These are phyloP conservation scores for Oreochromis tanganicae DNA, from an alignment of 2,113 vertebrate species.

Conservation along the genomic window DNA sequence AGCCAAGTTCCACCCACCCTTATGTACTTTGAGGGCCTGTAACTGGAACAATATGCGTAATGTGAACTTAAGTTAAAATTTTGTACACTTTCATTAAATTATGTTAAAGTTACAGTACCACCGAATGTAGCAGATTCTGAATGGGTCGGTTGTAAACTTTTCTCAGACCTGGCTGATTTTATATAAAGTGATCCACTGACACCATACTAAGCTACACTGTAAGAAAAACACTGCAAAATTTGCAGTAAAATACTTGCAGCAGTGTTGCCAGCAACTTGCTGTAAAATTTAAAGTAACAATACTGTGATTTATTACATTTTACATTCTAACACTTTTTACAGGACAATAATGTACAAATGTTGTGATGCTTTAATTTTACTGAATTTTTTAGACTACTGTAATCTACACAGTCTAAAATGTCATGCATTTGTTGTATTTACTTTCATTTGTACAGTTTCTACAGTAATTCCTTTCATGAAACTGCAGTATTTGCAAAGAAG, in stretches of 20 bases:
- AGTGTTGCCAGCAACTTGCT: background rate
- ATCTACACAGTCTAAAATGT: background rate
- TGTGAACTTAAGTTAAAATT: background rate
- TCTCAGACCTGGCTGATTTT: background rate
- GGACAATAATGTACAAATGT: background rate
- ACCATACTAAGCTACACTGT: background rate
- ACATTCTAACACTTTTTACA: background rate
- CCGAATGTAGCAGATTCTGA: background rate
- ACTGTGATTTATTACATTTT: background rate
- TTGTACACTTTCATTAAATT: background rate
- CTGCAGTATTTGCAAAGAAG: background rate
- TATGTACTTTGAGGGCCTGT: background rate
- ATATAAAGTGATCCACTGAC: background rate
- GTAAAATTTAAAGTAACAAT: background rate
- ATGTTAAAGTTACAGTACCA: background rate
- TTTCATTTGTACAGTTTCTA: background rate
- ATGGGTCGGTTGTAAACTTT: background rate
- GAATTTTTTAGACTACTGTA: background rate
- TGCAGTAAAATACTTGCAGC: background rate
- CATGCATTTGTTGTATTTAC: rapidly evolving
- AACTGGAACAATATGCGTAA: background rate
- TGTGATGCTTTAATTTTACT: background rate
- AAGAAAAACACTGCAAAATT: no score
- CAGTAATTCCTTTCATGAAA: background rate
- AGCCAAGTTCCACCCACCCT: background rate